phyloP scores from a whole-genome alignment of 2,797 vertebrate genomes.

The Alauda arvensis region DNA sequence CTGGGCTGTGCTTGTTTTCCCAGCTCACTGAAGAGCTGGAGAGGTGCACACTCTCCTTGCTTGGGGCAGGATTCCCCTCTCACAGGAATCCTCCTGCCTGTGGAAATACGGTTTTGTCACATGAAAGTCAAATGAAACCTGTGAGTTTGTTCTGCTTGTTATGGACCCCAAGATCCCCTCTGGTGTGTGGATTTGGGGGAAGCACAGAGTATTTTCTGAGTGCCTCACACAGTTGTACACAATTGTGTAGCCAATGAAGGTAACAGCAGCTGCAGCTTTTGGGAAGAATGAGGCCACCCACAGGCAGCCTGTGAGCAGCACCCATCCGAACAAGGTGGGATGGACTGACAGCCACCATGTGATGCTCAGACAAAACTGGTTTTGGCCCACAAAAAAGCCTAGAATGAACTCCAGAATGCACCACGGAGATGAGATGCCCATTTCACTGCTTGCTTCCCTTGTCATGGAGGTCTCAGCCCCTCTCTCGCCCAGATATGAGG shows the following conservation, averaged over 20 bases:
- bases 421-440: background rate
- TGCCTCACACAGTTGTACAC: background rate
- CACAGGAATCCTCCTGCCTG: background rate
- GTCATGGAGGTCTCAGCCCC: background rate
- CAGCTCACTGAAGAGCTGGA: background rate
- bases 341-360: background rate
- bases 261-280: accelerated
- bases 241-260: accelerated
- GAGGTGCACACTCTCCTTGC: background rate
- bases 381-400: background rate
- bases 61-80: background rate
- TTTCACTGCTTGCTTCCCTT: background rate
- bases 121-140: background rate
- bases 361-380: background rate
- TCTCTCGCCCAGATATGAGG: background rate
- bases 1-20: background rate
- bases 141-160: background rate
- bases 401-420: background rate
- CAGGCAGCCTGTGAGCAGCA: background rate
- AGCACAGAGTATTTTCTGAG: background rate
- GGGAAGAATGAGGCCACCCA: too few relatives aligned
- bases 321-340: background rate
- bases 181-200: background rate
- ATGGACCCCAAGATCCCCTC: background rate
- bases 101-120: background rate